Evolutionary conservation across 2,888 invertebrate genomes (phyloP), one percentile per base, ranked within the genome.

Genomic region (Tenthredo amoena): DNA sequence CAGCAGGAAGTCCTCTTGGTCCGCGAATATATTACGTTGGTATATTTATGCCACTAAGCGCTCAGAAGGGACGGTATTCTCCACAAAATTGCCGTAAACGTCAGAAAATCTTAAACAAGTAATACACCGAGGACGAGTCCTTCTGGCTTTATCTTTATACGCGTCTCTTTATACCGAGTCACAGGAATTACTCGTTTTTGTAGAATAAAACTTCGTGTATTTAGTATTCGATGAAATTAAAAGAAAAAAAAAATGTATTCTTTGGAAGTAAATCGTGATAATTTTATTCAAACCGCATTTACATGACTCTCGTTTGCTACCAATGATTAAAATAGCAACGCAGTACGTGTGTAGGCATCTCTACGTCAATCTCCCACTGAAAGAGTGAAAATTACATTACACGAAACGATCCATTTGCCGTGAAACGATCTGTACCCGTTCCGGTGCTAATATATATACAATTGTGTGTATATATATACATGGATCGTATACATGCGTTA

Each of bases 21-120:
- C 83, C 34, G 43, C 47, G 83, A 83, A 83, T 83, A 71, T 71
- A 83, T 83, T 68, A 83, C 83, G 83, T 21, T 40, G 81, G 58
- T 62, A 71, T 83, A 83, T 83, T 68, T 83, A 68, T 62, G 68
- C 68, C n/a, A 37, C 31, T 71, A 71, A 83, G 71, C 68, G 68
- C 65, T 68, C 31, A 31, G 83, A 47, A 43, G 83, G 68, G 83
- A 47, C 43, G 68, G 34, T 26, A 71, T 71, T 65, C 47, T 34
- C 43, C 26, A 62, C 68, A 37, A 68, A 68, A 81, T 62, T 58
- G 40, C n/a, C 40, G 40, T 50, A 62, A 81, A 81, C 62, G 81
- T 62, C 40, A 40, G 58, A 31, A 62, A 81, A 81, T 62, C 81
- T 81, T 81, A 40, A 81, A 62, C 58, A 62, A 81, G 37, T 37